Evolutionary conservation across 1,140 invertebrate species (phyloP).

Genomic region (Drosophila funebris): DNA sequence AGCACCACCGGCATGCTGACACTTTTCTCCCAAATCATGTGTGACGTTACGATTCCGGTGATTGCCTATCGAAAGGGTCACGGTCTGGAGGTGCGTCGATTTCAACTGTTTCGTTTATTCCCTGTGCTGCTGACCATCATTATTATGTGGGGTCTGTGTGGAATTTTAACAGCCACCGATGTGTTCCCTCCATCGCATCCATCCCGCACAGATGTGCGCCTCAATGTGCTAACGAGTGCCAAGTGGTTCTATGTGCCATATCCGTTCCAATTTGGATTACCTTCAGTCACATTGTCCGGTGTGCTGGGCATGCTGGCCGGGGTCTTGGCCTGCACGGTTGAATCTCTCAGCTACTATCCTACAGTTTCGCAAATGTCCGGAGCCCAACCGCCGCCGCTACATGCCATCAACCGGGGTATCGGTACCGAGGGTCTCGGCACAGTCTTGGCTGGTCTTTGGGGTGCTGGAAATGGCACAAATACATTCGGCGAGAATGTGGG

Average conservation of each 20-base stretch:
- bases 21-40: conserved; percentile 92
- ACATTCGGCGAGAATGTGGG: conserved; percentile 96
- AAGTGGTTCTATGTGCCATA: conserved; percentile 94
- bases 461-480: conserved; percentile 93
- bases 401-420: conserved; percentile 94
- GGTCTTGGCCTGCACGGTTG: conserved; percentile 92
- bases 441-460: conserved; percentile 91
- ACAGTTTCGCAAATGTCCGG: conserved; percentile 92
- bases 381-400: conserved; percentile 91
- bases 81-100: conserved; percentile 87
- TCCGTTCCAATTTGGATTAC: conserved; percentile 94
- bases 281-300: conserved; percentile 87
- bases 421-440: conserved; percentile 93
- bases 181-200: conserved; percentile 88
- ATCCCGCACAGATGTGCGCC: conserved; percentile 91
- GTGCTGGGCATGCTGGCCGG: conserved; percentile 94
- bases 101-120: conserved; percentile 92
- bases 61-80: conserved; percentile 86
- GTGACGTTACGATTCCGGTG: conserved; percentile 88
- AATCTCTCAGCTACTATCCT: conserved; percentile 95
- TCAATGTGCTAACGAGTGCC: conserved; percentile 89
- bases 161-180: conserved; percentile 89
- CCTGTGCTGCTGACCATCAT: conserved; percentile 92
- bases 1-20: conserved; percentile 93
- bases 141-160: conserved; percentile 92